phyloP scores from a whole-genome alignment of 2,797 vertebrate species.

The Aratinga solstitialis region DNA sequence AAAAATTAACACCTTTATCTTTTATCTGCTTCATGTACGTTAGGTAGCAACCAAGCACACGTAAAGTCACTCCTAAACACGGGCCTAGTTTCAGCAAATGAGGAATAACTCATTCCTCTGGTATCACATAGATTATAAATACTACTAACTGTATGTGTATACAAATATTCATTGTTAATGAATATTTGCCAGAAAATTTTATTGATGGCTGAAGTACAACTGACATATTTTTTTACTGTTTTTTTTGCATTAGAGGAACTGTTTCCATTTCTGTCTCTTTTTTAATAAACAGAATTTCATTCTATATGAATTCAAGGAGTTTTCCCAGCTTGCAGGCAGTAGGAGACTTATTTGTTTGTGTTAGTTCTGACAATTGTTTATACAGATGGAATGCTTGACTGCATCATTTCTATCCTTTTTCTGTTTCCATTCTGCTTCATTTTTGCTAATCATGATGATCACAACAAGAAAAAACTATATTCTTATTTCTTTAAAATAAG shows the following conservation, averaged over 20 bases:
- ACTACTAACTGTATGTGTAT: not conserved
- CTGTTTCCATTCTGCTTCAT: not conserved
- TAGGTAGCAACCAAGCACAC: not conserved
- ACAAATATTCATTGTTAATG: not conserved
- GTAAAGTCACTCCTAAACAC: not conserved
- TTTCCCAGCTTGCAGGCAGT: constrained; percentile 21
- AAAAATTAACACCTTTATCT: not conserved
- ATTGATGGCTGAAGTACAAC: not conserved
- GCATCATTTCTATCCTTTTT: constrained; percentile 47
- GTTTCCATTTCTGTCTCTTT: not conserved
- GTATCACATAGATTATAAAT: not conserved
- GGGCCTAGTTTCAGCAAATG: not conserved
- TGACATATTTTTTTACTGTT: not conserved
- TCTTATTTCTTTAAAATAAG: constrained; percentile 50
- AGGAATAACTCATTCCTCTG: not conserved
- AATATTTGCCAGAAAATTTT: not conserved
- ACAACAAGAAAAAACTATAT: not conserved
- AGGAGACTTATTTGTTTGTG: constrained; percentile 46
- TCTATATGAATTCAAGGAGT: not conserved
- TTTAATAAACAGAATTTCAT: not conserved
- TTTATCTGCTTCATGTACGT: not conserved
- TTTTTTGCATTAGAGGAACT: not conserved
- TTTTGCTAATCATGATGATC: constrained; percentile 34
- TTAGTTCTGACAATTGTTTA: constrained; percentile 66
- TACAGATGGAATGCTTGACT: constrained; percentile 51